phyloP scores from a whole-genome alignment of 2,797 vertebrate species.

The Tragelaphus oryx region DNA sequence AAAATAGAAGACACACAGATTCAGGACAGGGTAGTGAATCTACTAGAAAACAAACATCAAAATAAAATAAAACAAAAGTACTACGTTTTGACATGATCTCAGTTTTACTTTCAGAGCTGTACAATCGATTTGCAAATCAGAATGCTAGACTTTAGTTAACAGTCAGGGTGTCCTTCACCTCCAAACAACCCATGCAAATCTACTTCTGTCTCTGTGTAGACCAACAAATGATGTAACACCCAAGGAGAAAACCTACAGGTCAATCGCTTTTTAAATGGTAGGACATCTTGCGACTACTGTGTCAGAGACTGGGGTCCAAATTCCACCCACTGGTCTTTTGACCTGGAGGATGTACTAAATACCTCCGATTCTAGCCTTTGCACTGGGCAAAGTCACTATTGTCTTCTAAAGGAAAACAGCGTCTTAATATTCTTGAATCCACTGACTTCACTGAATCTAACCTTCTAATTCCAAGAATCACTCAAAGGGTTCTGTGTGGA shows the following conservation, averaged over 20 bases:
- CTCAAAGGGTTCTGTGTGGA: neutral
- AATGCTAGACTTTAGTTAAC: accelerated
- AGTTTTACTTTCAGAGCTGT: neutral
- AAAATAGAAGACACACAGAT: neutral
- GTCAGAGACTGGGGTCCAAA: too few species aligned
- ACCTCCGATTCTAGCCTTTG: accelerated
- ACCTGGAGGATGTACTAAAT: accelerated
- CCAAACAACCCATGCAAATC: neutral
- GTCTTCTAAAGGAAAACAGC: neutral
- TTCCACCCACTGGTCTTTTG: accelerated
- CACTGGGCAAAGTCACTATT: neutral
- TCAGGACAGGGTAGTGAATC: neutral
- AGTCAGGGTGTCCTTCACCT: accelerated
- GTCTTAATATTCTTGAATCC: neutral
- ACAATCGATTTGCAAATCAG: accelerated
- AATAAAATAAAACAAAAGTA: neutral
- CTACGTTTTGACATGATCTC: neutral
- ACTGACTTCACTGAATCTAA: neutral
- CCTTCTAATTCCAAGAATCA: neutral
- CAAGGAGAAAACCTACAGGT: accelerated
- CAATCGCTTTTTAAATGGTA: neutral
- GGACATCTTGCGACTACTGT: accelerated
- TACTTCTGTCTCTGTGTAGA: neutral
- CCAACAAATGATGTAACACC: too few species aligned
- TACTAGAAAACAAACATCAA: neutral